Conservation (phyloP, 2,888 invertebrate genomes). For the Trichacis sp. region DNA sequence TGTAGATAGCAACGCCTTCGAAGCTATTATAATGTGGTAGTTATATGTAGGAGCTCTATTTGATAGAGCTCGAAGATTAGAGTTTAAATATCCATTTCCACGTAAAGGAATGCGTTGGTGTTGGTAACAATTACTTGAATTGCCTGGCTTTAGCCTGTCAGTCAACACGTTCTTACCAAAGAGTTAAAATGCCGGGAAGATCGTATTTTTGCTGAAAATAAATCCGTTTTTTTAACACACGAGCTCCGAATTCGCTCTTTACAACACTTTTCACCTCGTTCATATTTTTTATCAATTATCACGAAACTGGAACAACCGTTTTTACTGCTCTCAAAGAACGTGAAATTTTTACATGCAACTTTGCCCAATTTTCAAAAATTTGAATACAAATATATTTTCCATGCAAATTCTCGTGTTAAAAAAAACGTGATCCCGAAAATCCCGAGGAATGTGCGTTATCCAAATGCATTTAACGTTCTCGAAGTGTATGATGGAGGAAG, state of each 20-base stretch:
- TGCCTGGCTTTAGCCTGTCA: slow-evolving; percentile 40
- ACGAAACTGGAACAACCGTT: no score
- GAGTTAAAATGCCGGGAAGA: slow-evolving; percentile 28
- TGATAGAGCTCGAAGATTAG: slow-evolving; percentile 45
- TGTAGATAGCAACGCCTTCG: slow-evolving; percentile 25
- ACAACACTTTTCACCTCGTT: neutral
- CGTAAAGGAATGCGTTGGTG: slow-evolving; percentile 35
- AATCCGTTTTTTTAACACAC: slow-evolving; percentile 8
- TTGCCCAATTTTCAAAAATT: no score
- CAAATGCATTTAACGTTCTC: neutral
- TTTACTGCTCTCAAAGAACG: no score
- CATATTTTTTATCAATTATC: neutral
- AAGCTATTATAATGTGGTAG: slow-evolving; percentile 33
- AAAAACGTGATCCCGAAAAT: neutral
- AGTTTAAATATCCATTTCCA: slow-evolving; percentile 43
- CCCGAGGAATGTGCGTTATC: neutral
- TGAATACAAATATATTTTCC: no score
- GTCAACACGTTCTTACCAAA: slow-evolving; percentile 41
- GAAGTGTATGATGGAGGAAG: neutral
- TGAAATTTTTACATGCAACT: no score
- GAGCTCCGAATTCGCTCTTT: neutral
- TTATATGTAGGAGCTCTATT: slow-evolving; percentile 42
- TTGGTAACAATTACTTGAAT: slow-evolving; percentile 44
- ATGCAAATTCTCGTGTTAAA: no score
- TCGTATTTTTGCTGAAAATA: slow-evolving; percentile 8